A percentile compares a stretch with the other conserved stretches of the same genome.
Evolutionary conservation across 1,140 invertebrate genomes (phyloP).

Genomic region (Nixonia krombeini): DNA sequence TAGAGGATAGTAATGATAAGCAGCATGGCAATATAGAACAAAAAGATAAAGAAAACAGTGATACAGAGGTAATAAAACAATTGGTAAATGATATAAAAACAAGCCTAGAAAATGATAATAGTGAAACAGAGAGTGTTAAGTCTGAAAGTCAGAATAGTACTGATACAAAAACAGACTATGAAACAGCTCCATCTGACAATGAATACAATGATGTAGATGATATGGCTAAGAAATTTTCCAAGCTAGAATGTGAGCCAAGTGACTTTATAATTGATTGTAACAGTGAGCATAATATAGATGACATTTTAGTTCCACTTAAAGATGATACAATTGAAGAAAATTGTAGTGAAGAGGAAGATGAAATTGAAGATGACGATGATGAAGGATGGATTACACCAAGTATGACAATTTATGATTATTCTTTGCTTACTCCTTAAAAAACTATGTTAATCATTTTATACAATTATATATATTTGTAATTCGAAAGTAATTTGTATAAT

Average conservation of each 20-base stretch:
- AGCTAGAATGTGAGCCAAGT: slow-evolving; percentile 56
- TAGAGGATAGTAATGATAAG: too few relatives aligned
- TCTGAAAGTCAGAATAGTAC: too few relatives aligned
- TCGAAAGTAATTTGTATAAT: too few relatives aligned
- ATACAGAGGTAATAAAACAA: slow-evolving; percentile 57
- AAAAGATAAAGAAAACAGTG: slow-evolving; percentile 59
- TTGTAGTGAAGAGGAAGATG: slow-evolving; percentile 70
- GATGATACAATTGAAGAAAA: slow-evolving; percentile 57
- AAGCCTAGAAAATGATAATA: slow-evolving; percentile 8
- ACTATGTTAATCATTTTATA: too few relatives aligned
- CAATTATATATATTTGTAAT: too few relatives aligned
- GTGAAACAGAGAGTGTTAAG: slow-evolving; percentile 5
- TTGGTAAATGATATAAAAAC: slow-evolving; percentile 7
- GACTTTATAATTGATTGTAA: slow-evolving; percentile 56
- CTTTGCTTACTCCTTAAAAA: too few relatives aligned
- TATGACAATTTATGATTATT: slow-evolving; percentile 31
- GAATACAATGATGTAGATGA: slow-evolving; percentile 39
- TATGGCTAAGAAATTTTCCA: slow-evolving; percentile 63
- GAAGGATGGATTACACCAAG: slow-evolving; percentile 91
- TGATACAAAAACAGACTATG: slow-evolving; percentile 42
- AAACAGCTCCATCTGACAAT: slow-evolving; percentile 46
- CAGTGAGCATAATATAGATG: slow-evolving; percentile 52
- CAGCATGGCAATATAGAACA: too few relatives aligned
- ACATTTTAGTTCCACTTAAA: slow-evolving; percentile 58
- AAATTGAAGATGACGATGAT: slow-evolving; percentile 79